Conservation (phyloP, 2,888 invertebrate genomes). For the Aleiodes alternator region DNA sequence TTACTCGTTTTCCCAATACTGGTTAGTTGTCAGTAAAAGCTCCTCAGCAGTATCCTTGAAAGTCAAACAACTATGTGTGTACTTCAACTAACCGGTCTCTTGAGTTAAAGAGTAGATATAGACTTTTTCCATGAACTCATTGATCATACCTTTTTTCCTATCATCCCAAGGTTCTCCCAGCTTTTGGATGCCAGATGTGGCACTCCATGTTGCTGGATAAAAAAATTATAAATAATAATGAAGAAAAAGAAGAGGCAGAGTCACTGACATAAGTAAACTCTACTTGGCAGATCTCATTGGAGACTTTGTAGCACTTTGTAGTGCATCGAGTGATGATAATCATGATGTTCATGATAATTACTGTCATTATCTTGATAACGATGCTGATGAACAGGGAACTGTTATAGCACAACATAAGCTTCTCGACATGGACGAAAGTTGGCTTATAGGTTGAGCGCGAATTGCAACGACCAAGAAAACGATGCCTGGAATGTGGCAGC, state of each 20-base stretch:
- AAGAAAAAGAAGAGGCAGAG: background rate
- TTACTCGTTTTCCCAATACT: slow-evolving; percentile 21
- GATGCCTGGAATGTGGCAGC: slow-evolving; percentile 79
- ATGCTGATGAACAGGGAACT: slow-evolving; percentile 49
- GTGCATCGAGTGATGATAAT: slow-evolving; percentile 41
- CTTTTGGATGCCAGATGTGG: slow-evolving; percentile 18
- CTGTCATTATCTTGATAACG: slow-evolving; percentile 52
- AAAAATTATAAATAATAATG: background rate
- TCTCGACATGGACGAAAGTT: slow-evolving; percentile 16
- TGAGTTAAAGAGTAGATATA: slow-evolving; percentile 10
- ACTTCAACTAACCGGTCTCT: slow-evolving; percentile 16
- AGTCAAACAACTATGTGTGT: background rate
- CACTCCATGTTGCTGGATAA: background rate
- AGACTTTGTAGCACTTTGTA: background rate
- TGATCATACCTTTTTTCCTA: slow-evolving; percentile 8
- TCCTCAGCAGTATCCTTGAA: background rate
- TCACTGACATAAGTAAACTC: slow-evolving; percentile 3
- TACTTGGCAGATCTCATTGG: background rate
- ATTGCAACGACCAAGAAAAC: slow-evolving; percentile 58
- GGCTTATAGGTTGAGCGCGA: slow-evolving; percentile 57
- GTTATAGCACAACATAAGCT: background rate
- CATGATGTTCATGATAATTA: slow-evolving; percentile 48
- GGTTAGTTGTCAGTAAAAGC: slow-evolving; percentile 17
- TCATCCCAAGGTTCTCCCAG: background rate
- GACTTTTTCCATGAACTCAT: slow-evolving; percentile 18